A percentile compares a stretch with the other conserved stretches of the same genome.
These are phyloP conservation scores for Mythimna impura DNA, from an alignment of 2,888 invertebrate genomes.

Conservation along the genomic window DNA sequence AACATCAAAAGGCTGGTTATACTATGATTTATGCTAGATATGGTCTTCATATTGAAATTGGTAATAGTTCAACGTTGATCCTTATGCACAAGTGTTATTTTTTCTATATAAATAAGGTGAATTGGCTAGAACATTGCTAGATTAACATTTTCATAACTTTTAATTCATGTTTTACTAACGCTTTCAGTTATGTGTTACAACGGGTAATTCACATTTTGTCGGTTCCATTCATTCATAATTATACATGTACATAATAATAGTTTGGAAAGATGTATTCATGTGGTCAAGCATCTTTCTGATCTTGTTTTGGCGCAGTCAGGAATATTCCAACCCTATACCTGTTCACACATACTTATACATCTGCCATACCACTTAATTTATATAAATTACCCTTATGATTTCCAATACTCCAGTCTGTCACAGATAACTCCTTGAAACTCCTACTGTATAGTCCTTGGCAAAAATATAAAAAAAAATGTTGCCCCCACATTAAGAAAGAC, in stretches of 20 bases:
- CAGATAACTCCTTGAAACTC: no score
- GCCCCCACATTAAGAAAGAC: no score
- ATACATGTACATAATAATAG: conserved; percentile 17
- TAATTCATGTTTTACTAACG: conserved; percentile 6
- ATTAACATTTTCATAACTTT: neutral
- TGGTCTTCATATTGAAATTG: no score
- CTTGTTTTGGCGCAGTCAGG: neutral
- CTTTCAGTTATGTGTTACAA: neutral
- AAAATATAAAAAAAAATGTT: no score
- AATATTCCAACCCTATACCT: neutral
- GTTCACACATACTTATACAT: neutral
- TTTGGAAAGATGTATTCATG: conserved; percentile 11
- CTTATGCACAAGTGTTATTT: conserved; percentile 8
- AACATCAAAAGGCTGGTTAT: no score
- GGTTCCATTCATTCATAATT: conserved; percentile 26
- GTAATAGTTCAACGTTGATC: neutral
- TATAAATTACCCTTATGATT: neutral
- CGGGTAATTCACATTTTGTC: conserved; percentile 7
- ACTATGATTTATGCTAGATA: no score
- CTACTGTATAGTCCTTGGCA: no score
- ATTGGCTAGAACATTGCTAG: conserved; percentile 44
- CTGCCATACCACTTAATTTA: neutral
- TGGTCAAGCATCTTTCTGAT: neutral
- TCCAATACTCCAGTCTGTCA: no score
- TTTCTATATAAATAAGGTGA: conserved; percentile 24